Conservation (phyloP, 2,797 vertebrate genomes). For the Xiphorhynchus erythropygius region DNA sequence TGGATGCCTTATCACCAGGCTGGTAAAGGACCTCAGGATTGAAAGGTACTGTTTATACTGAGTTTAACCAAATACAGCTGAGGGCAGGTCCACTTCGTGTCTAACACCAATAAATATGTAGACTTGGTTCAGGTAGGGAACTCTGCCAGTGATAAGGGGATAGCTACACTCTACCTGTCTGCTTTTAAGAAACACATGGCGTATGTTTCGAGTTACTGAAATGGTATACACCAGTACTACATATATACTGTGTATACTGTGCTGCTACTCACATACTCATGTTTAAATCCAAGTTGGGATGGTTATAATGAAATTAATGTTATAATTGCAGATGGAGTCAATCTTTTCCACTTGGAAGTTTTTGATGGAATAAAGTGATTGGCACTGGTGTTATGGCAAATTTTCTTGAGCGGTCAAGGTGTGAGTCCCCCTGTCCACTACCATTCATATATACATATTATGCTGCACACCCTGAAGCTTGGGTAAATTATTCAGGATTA, state of each 20-base stretch:
- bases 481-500: background rate
- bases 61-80: conserved; percentile 49
- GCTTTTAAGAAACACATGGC: background rate
- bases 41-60: background rate
- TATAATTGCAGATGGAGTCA: background rate
- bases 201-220: conserved; percentile 26
- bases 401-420: background rate
- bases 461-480: background rate
- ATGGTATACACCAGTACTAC: background rate
- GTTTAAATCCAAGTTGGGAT: background rate
- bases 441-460: background rate
- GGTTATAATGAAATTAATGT: background rate
- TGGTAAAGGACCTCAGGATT: background rate
- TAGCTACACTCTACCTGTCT: conserved; percentile 6
- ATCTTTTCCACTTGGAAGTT: background rate
- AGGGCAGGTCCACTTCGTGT: background rate
- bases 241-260: background rate
- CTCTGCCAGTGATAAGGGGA: background rate
- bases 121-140: background rate
- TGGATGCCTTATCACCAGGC: background rate
- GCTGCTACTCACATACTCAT: background rate
- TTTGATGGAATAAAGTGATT: background rate
- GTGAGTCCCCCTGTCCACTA: background rate
- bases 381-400: background rate
- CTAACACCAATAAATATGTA: conserved; percentile 32